Evolutionary conservation across 2,888 invertebrate genomes (phyloP), one percentile per base, ranked within the genome.

Genomic region (Archips xylosteana): DNA sequence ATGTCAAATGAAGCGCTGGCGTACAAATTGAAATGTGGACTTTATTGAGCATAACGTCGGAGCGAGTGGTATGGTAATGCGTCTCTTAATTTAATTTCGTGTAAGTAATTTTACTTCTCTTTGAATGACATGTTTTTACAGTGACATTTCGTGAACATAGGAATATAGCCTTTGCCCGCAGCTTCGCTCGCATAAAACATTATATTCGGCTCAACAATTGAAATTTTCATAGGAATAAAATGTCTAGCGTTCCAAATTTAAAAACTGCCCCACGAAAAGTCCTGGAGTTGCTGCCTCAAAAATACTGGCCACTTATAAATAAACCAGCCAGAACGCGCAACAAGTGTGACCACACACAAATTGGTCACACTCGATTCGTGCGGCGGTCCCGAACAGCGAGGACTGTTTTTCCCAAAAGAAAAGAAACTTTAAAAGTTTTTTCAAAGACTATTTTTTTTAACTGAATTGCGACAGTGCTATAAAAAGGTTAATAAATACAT

Each of bases 1-100:
- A 64, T 73, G 47, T 63, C 57, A 64, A 68, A 64, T 63, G 49
- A 73, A 68, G 57, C 68, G 15, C 42, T 15, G 54, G n/a, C 63
- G 54, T 54, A 15, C 72, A 10, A 65, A 65, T 45, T 64, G 69
- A 62, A 59, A 36, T 57, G 54, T 63, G n/a, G 47, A 69, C 49
- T 69, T 68, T 64, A 73, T 69, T 15, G 59, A 64, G 62, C 57
- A 57, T 39, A 36, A 51, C 63, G 51, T 15, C 5, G 15, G 51
- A 70, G 45, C 67, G 36, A 47, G 36, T 34, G 54, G 70, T 62
- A 39, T 47, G 63, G 62, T 49, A 68, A 68, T 63, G 39, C 59
- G 47, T 36, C 51, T 65, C 10, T 45, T 54, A 62, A 62, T 57
- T 68, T 49, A 68, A 69, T 73, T 68, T 73, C 39, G 39, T 42